Base-by-base conservation (phyloP, 2,113 vertebrate genomes). In the Brachionichthys hirsutus region DNA sequence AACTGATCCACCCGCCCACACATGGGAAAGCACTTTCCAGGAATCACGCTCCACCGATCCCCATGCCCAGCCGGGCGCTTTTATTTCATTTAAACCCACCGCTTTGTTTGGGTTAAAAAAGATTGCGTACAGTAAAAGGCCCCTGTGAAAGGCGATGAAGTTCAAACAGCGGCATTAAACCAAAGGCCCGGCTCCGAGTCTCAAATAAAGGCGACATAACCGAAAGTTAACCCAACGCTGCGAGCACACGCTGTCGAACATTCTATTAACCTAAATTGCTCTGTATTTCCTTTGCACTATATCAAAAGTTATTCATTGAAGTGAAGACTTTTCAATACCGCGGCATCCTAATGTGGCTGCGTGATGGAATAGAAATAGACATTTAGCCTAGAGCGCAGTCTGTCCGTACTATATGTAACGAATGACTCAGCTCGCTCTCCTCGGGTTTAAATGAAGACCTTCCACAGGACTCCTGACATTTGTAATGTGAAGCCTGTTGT, bases 21-120 rank as follows among this genome's bases (percentile, higher is more conserved):
- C 82, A 53, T 80, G 83, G 86, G 77, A 81, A 86, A 78, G 77
- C 67, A 71, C 82, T 88, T 67, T 88, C 67, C 81, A 84, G 82
- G 84, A 88, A 88, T 78, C 64, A 66, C 1, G 66, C 73, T 85
- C 52, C 70, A 64, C 53, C 59, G 2, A 22, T 59, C 77, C 65
- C 75, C 51, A 0, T 68, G 44, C 63, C 74, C 64, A 15, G 51
- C 55, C 19, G 62, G 53, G 40, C 73, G 72, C 81, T 80, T 83
- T 84, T 73, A 83, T 77, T 86, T 80, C 62, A 78, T 81, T 86
- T 80, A 68, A 80, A 56, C 38, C 77, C 50, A 52, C 73, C 75
- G 63, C 71, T 83, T 82, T 88, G 76, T 86, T 88, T 83, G 53
- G 78, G 53, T 81, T 78, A 69, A 70, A 62, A 19, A 36, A 82